phyloP scores from a whole-genome alignment of 2,113 vertebrate species.

The Microcebus murinus region DNA sequence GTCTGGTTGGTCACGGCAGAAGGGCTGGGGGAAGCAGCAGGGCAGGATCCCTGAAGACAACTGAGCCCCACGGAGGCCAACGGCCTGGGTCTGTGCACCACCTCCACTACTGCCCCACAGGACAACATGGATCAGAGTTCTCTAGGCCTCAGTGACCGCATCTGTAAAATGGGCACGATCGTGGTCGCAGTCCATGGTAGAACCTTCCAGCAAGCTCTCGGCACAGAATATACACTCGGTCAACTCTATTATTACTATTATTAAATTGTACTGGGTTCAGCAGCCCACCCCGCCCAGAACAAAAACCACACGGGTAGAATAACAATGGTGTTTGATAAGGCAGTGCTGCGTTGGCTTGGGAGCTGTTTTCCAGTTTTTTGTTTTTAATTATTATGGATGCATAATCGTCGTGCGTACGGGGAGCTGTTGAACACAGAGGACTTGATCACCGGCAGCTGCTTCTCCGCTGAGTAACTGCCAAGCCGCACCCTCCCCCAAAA shows the following conservation, averaged over 20 bases:
- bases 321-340: constrained; percentile 61
- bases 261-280: not conserved
- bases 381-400: not conserved
- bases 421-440: constrained; percentile 44
- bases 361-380: not conserved
- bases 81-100: not conserved
- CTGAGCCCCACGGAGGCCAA: not conserved
- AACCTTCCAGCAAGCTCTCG: not conserved
- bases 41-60: not conserved
- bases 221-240: not conserved
- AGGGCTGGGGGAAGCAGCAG: not conserved
- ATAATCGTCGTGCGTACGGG: not conserved
- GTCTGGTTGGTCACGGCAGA: not conserved
- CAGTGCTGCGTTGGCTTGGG: constrained; percentile 13
- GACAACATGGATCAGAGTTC: not conserved
- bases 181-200: not conserved
- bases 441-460: constrained; percentile 58
- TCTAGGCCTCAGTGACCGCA: not conserved
- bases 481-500: not conserved
- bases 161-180: not conserved
- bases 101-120: not conserved
- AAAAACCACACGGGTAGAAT: not conserved
- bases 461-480: constrained; percentile 50
- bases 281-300: not conserved
- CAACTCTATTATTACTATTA: no score